Evolutionary conservation across 2,797 vertebrate genomes (phyloP).

Genomic region (Hypotaenidia philippensis): DNA sequence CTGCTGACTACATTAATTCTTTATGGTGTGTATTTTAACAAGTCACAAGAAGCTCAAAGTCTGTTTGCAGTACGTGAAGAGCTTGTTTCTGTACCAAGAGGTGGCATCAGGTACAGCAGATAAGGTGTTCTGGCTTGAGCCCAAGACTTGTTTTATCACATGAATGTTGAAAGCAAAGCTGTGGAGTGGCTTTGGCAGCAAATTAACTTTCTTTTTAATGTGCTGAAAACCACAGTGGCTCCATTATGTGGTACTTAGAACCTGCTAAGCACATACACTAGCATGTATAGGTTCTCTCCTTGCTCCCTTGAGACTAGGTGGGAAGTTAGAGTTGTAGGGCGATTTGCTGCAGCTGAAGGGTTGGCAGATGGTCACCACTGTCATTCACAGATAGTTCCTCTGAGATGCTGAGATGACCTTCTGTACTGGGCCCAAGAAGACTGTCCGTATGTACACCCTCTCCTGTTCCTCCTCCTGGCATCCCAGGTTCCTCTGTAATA

Average conservation of each 20-base stretch:
- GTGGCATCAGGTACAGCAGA: slow-evolving; percentile 12
- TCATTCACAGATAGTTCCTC: not conserved
- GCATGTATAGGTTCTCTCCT: not conserved
- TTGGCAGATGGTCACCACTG: not conserved
- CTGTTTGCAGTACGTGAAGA: not conserved
- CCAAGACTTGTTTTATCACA: not conserved
- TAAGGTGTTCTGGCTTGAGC: slow-evolving; percentile 23
- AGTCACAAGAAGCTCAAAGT: slow-evolving; percentile 12
- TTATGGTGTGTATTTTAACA: not conserved
- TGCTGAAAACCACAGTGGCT: not conserved
- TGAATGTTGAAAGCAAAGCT: not conserved
- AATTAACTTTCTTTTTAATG: not conserved
- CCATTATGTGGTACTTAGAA: not conserved
- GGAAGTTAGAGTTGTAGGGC: not conserved
- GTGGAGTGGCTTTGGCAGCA: not conserved
- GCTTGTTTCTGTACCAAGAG: not conserved
- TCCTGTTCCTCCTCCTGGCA: not conserved
- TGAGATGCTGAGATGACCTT: not conserved
- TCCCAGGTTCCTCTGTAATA: not conserved
- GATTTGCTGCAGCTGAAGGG: not conserved
- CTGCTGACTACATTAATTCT: not conserved
- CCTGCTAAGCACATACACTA: not conserved
- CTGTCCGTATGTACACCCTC: not conserved
- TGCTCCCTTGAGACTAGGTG: not conserved
- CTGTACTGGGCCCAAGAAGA: not conserved